Base-by-base conservation (phyloP, 2,797 vertebrate genomes). In the Trachurus trachurus region DNA sequence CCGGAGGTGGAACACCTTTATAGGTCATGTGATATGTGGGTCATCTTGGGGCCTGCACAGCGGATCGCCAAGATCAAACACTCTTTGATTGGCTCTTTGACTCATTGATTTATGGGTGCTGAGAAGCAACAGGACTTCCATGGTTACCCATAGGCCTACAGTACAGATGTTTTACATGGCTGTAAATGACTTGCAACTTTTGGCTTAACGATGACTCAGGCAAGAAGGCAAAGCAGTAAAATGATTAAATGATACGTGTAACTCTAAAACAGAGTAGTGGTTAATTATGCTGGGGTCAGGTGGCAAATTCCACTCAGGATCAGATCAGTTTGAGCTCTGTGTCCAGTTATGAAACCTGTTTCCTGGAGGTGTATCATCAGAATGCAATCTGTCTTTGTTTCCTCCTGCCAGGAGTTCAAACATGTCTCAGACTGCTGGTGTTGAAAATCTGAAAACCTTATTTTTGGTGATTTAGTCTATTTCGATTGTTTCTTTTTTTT, bases 11-110 rank as follows among this genome's bases (percentile, higher is more conserved):
- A 77, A 75, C 78, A 66, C 78, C 78, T 94, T 94, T 93, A 93
- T 87, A 61, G 89, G 92, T 89, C 89, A 91, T 91, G 84, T 87
- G 91, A 93, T 93, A 91, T 68, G 73, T 80, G 78, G 88, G 86
- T 88, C 87, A 90, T 89, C 80, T 66, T 84, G 85, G 66, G 87
- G 89, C 87, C 84, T 74, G 9, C 82, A 77, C 88, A 90, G 89
- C 71, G 6, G 85, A 91, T 89, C 78, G 37, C 81, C 70, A 88
- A 87, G 93, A 93, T 94, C 93, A 93, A 94, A 94, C 92, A 42
- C 81, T 86, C 72, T 81, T 90, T 90, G 83, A 92, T 84, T 87
- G 80, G 71, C 83, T 83, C 69, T 76, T 76, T 82, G 70, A 85
- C 80, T 77, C 65, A 37, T 42, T 90, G 81, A 91, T 90, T 92